phyloP scores from a whole-genome alignment of 2,888 invertebrate species.

The Caenorhabditis zanzibari region DNA sequence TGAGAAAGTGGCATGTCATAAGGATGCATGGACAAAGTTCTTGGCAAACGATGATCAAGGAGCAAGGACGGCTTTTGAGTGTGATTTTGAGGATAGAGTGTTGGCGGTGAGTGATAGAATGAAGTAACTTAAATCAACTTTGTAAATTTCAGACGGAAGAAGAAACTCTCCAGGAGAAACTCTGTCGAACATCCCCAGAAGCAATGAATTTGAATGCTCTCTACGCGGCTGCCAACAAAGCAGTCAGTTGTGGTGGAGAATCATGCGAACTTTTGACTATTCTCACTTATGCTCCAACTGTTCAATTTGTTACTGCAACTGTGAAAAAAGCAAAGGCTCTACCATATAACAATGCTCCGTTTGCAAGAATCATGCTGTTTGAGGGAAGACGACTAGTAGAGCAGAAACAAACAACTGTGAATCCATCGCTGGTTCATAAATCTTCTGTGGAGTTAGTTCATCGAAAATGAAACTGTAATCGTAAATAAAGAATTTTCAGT shows the following conservation, averaged over 20 bases:
- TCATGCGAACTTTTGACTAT: conserved; percentile 79
- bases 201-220: conserved; percentile 73
- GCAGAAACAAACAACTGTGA: conserved; percentile 80
- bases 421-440: conserved; percentile 71
- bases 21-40: conserved; percentile 82
- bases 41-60: conserved; percentile 78
- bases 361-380: conserved; percentile 79
- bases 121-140: neutral
- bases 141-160: conserved; percentile 70
- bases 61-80: conserved; percentile 76
- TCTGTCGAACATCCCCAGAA: conserved; percentile 69
- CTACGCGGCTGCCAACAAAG: conserved; percentile 72
- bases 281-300: conserved; percentile 79
- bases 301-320: conserved; percentile 82
- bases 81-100: conserved; percentile 78
- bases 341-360: conserved; percentile 77
- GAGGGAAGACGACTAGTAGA: conserved; percentile 80
- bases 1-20: conserved; percentile 82
- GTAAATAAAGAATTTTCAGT: conserved; percentile 52
- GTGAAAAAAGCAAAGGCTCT: conserved; percentile 80
- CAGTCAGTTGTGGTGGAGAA: conserved; percentile 51
- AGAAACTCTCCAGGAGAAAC: conserved; percentile 73
- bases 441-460: conserved; percentile 70
- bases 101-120: conserved; percentile 63
- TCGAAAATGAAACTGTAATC: neutral